These are phyloP conservation scores for Caenorhabditis remanei DNA, from an alignment of 1,140 invertebrate genomes.

Conservation along the genomic window DNA sequence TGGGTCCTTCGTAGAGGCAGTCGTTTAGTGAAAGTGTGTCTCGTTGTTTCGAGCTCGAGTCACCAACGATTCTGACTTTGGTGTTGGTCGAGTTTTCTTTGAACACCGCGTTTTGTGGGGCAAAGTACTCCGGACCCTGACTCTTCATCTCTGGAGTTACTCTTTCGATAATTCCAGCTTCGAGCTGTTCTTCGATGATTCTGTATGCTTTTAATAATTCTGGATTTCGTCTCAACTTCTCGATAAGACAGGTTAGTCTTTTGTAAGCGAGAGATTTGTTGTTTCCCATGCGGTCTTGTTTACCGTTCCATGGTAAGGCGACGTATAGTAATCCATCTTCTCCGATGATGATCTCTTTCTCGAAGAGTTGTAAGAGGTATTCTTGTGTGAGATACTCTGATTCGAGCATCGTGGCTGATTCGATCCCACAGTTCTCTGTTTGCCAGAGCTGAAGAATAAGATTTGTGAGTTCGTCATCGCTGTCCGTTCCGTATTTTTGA, in stretches of 20 bases:
- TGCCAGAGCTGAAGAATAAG: no score
- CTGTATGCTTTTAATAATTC: background rate
- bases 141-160: background rate
- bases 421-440: no score
- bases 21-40: conserved; percentile 76
- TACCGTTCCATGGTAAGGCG: background rate
- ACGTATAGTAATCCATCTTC: background rate
- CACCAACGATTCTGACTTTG: conserved; percentile 77
- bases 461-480: no score
- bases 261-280: background rate
- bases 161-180: conserved; percentile 44
- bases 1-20: conserved; percentile 66
- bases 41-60: conserved; percentile 72
- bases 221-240: background rate
- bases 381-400: background rate
- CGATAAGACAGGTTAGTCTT: background rate
- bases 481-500: background rate
- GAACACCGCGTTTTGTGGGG: conserved; percentile 79
- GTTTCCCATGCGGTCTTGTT: background rate
- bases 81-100: conserved; percentile 70
- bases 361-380: background rate
- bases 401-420: no score
- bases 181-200: background rate
- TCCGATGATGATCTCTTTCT: background rate
- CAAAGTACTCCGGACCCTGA: conserved; percentile 71